Base-by-base conservation (phyloP, 2,113 vertebrate genomes). In the Ceyx cyanopectus region DNA sequence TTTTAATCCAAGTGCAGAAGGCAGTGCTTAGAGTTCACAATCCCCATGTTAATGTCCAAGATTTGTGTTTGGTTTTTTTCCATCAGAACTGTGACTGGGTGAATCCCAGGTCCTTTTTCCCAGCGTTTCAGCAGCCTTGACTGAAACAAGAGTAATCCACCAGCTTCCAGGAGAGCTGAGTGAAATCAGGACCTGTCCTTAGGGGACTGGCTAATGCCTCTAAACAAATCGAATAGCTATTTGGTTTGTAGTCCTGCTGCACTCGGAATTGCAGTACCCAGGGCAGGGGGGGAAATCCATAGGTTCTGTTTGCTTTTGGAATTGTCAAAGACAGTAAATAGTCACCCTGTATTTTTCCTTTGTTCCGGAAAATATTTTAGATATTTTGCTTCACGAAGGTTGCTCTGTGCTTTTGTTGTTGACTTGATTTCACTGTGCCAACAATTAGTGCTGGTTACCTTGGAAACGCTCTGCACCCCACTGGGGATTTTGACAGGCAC, bases 381-480 rank as follows among this genome's bases (percentile, higher is more conserved):
- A 27, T 95, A 32, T 92, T 82, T 96, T 95, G 81, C 94, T 94
- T 93, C 75, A 20, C 89, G 41, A 56, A 91, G 92, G 89, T 94
- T 94, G 70, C 94, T 97, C 84, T 88, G 77, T 95, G 90, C 94
- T 95, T 95, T 95, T 95, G 90, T 93, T 95, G 96, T 97, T 96
- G 95, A 97, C 78, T 96, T 1, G 7, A 60, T 96, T 96, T 85
- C 85, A 88, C 77, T 66, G 87, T 96, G 94, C 92, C 87, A 93
- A 92, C 95, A 98, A 97, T 98, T 98, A 97, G 81, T 77, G 87
- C 70, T 74, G 21, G 97, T 98, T 97, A 88, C 98, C 97, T 87
- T 96, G 97, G 97, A 96, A 98, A 98, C 98, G 92, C 82, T 95
- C 91, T 94, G 95, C 92, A 87, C 94, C 97, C 96, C 91, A 87